A percentile compares a stretch with the other conserved stretches of the same genome.
Evolutionary conservation across 2,113 vertebrate genomes (phyloP).

Genomic region (Myotis davidii): DNA sequence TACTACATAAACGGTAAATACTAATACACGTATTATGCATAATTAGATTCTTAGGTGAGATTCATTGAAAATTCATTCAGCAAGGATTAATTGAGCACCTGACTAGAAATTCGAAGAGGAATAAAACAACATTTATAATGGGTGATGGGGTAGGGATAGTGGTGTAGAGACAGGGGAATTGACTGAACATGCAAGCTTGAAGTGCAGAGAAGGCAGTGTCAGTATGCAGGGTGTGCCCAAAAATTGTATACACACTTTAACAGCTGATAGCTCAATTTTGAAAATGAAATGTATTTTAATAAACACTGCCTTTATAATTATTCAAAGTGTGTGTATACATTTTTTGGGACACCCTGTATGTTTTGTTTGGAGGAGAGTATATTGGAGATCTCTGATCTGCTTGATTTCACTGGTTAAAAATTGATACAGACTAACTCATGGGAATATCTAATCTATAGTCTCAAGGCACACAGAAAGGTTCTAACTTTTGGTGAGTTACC

Average conservation of each 20-base stretch:
- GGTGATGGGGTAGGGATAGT: not conserved
- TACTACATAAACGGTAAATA: slow-evolving; percentile 7
- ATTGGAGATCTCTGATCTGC: not conserved
- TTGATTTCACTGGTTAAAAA: slow-evolving; percentile 46
- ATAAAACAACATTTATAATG: not conserved
- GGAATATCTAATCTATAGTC: not conserved
- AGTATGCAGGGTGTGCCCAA: too few species aligned
- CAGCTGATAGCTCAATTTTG: too few species aligned
- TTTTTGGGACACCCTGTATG: not conserved
- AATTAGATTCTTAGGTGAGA: not conserved
- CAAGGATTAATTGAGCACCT: slow-evolving; percentile 23
- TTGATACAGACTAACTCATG: not conserved
- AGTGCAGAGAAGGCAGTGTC: not conserved
- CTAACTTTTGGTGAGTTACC: not conserved
- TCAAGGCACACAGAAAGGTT: not conserved
- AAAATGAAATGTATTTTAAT: too few species aligned
- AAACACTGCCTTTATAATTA: too few species aligned
- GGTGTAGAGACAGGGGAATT: not conserved
- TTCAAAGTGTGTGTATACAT: too few species aligned
- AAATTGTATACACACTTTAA: too few species aligned
- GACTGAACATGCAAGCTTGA: not conserved
- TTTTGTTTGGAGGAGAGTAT: not conserved
- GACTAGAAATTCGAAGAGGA: not conserved
- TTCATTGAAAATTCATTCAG: not conserved
- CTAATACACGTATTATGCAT: not conserved